phyloP scores from a whole-genome alignment of 2,888 invertebrate species.

The Nowickia ferox region DNA sequence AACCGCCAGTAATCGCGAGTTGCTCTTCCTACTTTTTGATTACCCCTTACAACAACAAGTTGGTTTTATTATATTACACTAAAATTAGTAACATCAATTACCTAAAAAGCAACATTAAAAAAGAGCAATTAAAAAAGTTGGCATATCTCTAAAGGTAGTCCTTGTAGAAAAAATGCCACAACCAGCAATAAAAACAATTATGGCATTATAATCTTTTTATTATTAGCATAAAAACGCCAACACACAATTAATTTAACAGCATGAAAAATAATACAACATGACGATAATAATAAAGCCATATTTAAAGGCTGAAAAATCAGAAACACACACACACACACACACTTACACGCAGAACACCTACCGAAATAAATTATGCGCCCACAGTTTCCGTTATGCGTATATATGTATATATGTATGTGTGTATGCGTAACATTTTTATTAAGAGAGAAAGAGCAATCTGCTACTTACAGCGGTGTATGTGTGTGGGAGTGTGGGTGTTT shows the following conservation, averaged over 20 bases:
- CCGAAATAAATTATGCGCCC: neutral
- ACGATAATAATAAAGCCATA: neutral
- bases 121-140: neutral
- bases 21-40: no score
- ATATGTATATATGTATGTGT: neutral
- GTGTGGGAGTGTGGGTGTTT: neutral
- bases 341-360: neutral
- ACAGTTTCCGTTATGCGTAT: neutral
- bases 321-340: neutral
- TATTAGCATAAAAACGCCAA: slow-evolving; percentile 25
- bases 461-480: neutral
- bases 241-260: slow-evolving; percentile 56
- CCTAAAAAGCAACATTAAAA: neutral
- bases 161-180: slow-evolving; percentile 3
- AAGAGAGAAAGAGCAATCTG: neutral
- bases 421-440: neutral
- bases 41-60: no score
- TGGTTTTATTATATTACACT: neutral
- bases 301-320: neutral
- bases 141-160: neutral
- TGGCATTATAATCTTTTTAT: slow-evolving; percentile 53
- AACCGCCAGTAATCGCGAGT: no score
- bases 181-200: slow-evolving; percentile 28
- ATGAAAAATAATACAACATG: neutral
- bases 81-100: neutral